Evolutionary conservation across 1,140 invertebrate species (phyloP).

Genomic region (Drosophila nigrodunni): DNA sequence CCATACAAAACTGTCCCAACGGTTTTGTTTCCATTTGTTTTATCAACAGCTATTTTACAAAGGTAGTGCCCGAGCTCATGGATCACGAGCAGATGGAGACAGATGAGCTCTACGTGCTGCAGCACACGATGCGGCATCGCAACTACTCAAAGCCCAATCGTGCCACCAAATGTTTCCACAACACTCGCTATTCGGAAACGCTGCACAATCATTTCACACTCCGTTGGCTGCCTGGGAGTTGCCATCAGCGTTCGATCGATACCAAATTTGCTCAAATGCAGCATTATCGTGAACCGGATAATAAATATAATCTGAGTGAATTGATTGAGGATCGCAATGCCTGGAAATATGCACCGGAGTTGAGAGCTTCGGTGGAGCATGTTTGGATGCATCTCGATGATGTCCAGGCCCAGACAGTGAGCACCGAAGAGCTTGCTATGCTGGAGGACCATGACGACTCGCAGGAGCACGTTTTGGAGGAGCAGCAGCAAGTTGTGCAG

Average conservation of each 20-base stretch:
- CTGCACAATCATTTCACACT: slow-evolving; percentile 74
- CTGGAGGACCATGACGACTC: slow-evolving; percentile 44
- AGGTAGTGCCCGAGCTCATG: slow-evolving; percentile 35
- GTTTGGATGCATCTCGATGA: slow-evolving; percentile 65
- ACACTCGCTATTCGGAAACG: slow-evolving; percentile 52
- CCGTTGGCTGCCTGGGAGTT: slow-evolving; percentile 44
- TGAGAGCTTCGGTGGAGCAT: slow-evolving; percentile 48
- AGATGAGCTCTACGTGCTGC: slow-evolving; percentile 63
- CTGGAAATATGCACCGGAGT: slow-evolving; percentile 56
- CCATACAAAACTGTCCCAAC: slow-evolving; percentile 20
- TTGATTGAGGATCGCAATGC: slow-evolving; percentile 56
- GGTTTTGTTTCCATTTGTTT: slow-evolving; percentile 54
- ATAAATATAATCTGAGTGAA: slow-evolving; percentile 34
- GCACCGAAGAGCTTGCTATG: slow-evolving; percentile 38
- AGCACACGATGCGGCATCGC: slow-evolving; percentile 60
- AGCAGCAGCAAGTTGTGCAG: slow-evolving; percentile 38
- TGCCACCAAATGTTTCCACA: slow-evolving; percentile 75
- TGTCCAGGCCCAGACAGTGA: slow-evolving; percentile 18
- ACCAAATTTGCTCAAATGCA: slow-evolving; percentile 58
- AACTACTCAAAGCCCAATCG: slow-evolving; percentile 48
- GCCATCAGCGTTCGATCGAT: slow-evolving; percentile 32
- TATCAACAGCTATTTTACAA: slow-evolving; percentile 66
- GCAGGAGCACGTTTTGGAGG: slow-evolving; percentile 32
- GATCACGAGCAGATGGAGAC: slow-evolving; percentile 63
- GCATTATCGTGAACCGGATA: slow-evolving; percentile 68